Evolutionary conservation across 1,140 invertebrate genomes (phyloP), one percentile per base, ranked within the genome.

Genomic region (Drosophila pseudoobscura): DNA sequence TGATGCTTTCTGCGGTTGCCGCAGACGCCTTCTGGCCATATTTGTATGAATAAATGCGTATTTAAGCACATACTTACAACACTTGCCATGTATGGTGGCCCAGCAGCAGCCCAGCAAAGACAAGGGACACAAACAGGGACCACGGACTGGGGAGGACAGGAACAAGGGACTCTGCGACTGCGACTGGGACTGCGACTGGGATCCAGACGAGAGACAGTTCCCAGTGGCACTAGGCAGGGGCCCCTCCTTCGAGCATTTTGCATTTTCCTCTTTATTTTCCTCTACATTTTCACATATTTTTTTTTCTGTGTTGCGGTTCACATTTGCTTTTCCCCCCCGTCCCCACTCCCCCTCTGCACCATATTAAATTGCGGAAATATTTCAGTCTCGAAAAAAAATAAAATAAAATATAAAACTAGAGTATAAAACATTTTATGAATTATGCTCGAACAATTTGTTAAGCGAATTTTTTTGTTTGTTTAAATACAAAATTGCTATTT

Each of bases 1-100:
- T 61, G 72, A 68, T 69, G 65, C 65, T 69, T 71, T 55, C 71
- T 74, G 73, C 72, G 62, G 73, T 76, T 76, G 72, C 72, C 63
- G 63, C 57, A 60, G 71, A 75, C 72, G 73, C 74, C 82, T 74
- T 60, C 69, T 88, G 75, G 83, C 83, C 83, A 88, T 88, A 88
- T 88, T 88, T 88, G 83, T 88, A 88, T 88, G 83, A 88, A 88
- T 88, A 83, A 88, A 88, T 88, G 83, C 83, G 83, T 88, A 88
- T 88, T 88, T 88, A 88, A 88, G 83, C 83, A 88, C 83, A 88
- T 88, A 88, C 83, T 88, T 88, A 88, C 83, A 88, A 88, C 83
- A 88, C 83, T 88, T 83, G 83, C 82, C 83, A 78, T 85, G 78
- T 82, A 87, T 76, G 79, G 84, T 13, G 60, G 78, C 54, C 35